Base-by-base conservation (phyloP, 2,797 vertebrate genomes). In the Paratrypauchen microcephalus region DNA sequence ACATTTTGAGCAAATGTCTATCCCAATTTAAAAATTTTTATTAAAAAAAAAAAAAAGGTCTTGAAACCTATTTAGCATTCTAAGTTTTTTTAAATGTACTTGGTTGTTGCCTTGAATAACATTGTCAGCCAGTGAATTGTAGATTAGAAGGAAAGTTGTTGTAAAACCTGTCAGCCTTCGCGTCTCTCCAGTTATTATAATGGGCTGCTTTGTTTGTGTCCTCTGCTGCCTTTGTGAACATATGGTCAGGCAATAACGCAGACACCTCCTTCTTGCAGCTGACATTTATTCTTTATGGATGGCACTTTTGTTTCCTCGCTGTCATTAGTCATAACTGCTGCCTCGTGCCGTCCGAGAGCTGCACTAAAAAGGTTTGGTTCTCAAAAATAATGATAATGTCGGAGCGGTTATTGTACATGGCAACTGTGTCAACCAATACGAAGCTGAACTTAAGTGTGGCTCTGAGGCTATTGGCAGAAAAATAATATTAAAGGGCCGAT, bases 321-420 rank as follows among this genome's bases (percentile, higher is more conserved):
- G 72, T 74, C 45, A 61, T 76, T 67, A 56, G 61, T 75, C 72
- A 73, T 57, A 62, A 72, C 78, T 23, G 59, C 5, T 47, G 68
- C 50, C 16, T 45, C 55, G 5, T 60, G 61, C 23, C 66, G 65
- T 60, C 58, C 16, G 58, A 24, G 52, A 32, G 68, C 50, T 56
- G n/a, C 65, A 1, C 68, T 59, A 54, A 77, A 77, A 72, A 71
- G 70, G 68, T 59, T 62, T 45, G 56, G 50, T 62, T 70, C 74
- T 71, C 66, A 68, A 52, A 79, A 72, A 77, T 28, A 48, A 76
- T 67, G 70, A 73, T 64, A 57, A 67, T 19, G 45, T 19, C 45
- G 19, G 24, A 19, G 19, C 21, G 45, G 61, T 50, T 59, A 57
- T 59, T 57, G 50, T 26, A 11, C 2, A 19, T 23, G 55, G 24